Evolutionary conservation across 2,113 vertebrate species (phyloP).

Genomic region (Otocyon megalotis): DNA sequence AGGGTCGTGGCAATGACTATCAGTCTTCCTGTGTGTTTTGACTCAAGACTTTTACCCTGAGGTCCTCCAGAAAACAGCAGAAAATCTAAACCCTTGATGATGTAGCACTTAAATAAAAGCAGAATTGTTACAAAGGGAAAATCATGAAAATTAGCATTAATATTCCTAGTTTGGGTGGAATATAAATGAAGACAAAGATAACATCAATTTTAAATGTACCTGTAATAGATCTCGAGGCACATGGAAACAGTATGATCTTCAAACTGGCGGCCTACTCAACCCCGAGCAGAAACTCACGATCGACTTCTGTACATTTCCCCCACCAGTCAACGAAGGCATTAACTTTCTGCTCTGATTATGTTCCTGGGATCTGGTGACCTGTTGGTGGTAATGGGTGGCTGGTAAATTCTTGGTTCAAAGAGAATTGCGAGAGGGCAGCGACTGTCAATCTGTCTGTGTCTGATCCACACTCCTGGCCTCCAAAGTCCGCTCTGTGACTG

Average conservation of each 20-base stretch:
- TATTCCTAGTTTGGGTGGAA: background rate
- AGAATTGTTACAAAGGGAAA: background rate
- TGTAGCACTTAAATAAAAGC: background rate
- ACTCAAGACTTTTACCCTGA: background rate
- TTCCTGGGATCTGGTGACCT: background rate
- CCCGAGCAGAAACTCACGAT: background rate
- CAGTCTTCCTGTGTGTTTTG: background rate
- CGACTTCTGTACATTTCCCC: background rate
- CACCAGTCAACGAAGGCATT: background rate
- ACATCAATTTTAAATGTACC: background rate
- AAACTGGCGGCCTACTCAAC: background rate
- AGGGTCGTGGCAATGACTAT: background rate
- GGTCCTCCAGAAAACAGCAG: background rate
- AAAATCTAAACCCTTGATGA: background rate
- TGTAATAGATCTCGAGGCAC: background rate
- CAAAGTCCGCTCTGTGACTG: background rate
- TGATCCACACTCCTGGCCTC: background rate
- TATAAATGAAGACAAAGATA: background rate
- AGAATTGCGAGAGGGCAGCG: background rate
- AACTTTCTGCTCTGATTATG: conserved; percentile 9
- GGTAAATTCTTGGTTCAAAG: background rate
- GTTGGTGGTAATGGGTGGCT: background rate
- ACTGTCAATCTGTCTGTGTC: background rate
- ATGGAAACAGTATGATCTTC: background rate
- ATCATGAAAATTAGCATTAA: background rate